phyloP scores from a whole-genome alignment of 1,140 invertebrate genomes.

The Drosophila sulfurigaster region DNA sequence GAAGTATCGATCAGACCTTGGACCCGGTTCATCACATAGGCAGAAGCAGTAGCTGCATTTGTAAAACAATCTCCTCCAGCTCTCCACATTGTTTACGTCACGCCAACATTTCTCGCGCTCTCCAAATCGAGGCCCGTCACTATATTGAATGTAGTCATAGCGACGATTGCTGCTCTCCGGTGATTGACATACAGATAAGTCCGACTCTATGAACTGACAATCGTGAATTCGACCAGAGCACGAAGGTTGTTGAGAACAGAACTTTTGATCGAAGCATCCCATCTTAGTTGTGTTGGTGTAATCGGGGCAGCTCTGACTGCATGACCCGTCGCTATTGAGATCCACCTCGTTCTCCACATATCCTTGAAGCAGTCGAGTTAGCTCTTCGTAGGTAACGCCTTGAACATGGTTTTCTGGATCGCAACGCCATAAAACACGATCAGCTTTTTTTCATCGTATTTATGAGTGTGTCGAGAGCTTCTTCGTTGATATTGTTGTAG shows the following conservation, averaged over 20 bases:
- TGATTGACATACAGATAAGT: no score
- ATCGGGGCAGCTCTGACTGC: background rate
- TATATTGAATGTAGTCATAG: background rate
- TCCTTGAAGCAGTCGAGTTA: background rate
- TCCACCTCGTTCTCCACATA: background rate
- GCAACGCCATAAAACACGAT: background rate
- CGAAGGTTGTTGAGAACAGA: background rate
- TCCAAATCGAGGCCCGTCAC: background rate
- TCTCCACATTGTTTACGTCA: background rate
- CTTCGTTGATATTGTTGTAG: background rate
- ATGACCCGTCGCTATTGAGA: background rate
- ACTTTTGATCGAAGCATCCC: background rate
- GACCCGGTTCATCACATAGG: no score
- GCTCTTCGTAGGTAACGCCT: background rate
- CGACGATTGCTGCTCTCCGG: background rate
- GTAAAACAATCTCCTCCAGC: background rate
- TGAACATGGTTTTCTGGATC: background rate
- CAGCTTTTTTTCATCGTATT: background rate
- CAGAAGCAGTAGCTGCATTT: slow-evolving; percentile 4
- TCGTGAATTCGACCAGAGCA: no score
- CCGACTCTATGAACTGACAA: no score
- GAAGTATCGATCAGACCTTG: slow-evolving; percentile 5
- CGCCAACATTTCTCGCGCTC: background rate
- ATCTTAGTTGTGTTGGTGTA: background rate
- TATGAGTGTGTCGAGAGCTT: background rate